These are phyloP conservation scores for Lepilemur septentrionalis DNA, from an alignment of 2,797 vertebrate genomes.

Conservation along the genomic window DNA sequence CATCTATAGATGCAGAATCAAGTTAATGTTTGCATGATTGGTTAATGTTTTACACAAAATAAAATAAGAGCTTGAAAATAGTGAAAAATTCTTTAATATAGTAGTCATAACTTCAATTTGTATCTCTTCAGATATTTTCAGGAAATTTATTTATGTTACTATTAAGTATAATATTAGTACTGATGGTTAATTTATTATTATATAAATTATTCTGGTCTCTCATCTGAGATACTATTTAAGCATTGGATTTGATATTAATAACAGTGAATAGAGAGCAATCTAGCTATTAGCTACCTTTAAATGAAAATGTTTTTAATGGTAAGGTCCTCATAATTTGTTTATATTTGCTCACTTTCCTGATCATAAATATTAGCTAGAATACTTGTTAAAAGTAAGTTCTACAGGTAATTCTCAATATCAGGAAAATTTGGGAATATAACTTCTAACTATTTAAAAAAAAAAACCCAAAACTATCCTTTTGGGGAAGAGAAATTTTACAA, in stretches of 20 bases:
- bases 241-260: constrained; percentile 1
- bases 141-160: constrained; percentile 8
- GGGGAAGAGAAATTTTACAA: not conserved
- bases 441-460: not conserved
- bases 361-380: not conserved
- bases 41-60: constrained; percentile 15
- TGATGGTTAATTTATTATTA: not conserved
- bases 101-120: not conserved
- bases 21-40: not conserved
- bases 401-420: not conserved
- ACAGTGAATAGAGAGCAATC: not conserved
- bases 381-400: constrained; percentile 37
- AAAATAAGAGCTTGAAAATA: not conserved
- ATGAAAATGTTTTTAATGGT: constrained; percentile 28
- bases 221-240: not conserved
- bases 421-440: not conserved
- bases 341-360: not conserved
- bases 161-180: not conserved
- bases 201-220: not conserved
- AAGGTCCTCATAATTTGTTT: not conserved
- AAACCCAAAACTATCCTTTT: not conserved
- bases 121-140: constrained; percentile 11
- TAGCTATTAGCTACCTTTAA: not conserved
- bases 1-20: not conserved
- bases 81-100: constrained; percentile 15